These are phyloP conservation scores for Euthynnus affinis DNA, from an alignment of 2,797 vertebrate species.

Conservation along the genomic window DNA sequence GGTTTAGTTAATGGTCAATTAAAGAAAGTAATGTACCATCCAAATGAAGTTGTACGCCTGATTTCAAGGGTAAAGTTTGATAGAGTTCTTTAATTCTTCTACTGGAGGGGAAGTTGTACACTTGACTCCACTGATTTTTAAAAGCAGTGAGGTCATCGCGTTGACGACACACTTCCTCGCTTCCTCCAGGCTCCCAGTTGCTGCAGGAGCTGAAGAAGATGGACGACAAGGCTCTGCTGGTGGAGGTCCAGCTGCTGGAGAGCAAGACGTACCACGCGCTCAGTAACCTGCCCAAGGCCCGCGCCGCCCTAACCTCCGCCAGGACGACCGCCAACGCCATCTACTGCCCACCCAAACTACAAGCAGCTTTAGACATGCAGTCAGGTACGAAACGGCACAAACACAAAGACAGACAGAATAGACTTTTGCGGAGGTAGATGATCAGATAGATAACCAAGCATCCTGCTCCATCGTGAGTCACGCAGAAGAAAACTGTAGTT, in stretches of 20 bases:
- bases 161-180: neutral
- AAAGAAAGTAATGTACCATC: too few relatives aligned
- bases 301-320: slow-evolving; percentile 97
- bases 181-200: slow-evolving; percentile 90
- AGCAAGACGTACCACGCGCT: slow-evolving; percentile 99
- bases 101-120: too few relatives aligned
- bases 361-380: slow-evolving; percentile 99
- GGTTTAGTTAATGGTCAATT: too few relatives aligned
- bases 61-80: neutral
- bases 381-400: slow-evolving; percentile 86
- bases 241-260: slow-evolving; percentile 98
- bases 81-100: too few relatives aligned
- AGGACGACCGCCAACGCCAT: slow-evolving; percentile 98
- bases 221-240: slow-evolving; percentile 98
- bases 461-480: too few relatives aligned
- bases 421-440: too few relatives aligned
- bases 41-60: neutral
- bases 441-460: too few relatives aligned
- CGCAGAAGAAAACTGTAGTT: neutral
- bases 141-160: accelerated
- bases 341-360: slow-evolving; percentile 98
- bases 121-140: too few relatives aligned
- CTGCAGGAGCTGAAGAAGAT: slow-evolving; percentile 98
- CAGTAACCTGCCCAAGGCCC: slow-evolving; percentile 97
- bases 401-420: too few relatives aligned